Evolutionary conservation across 2,113 vertebrate genomes (phyloP).

Genomic region (Hipposideros armiger): DNA sequence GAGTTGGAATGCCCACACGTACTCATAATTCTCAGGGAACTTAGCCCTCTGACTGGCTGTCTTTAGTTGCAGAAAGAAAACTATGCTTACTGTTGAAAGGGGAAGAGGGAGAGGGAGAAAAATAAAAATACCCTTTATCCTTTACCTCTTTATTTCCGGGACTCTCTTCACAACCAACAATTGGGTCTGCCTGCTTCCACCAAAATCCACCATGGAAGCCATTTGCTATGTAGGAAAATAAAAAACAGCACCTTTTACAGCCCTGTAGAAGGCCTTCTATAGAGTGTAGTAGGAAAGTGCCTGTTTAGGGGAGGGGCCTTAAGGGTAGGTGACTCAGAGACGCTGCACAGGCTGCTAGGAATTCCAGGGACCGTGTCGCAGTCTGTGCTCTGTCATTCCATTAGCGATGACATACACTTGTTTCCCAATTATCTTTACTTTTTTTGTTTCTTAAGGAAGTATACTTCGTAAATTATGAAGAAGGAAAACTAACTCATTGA

Average conservation of each 20-base stretch:
- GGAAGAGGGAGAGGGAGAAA: too few relatives aligned
- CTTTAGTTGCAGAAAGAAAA: slow-evolving; percentile 66
- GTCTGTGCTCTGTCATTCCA: neutral
- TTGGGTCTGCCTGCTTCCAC: neutral
- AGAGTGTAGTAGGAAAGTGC: neutral
- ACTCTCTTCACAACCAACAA: neutral
- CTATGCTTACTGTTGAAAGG: neutral
- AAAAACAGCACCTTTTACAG: neutral
- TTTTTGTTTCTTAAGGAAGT: neutral
- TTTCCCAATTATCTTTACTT: neutral
- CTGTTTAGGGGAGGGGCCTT: neutral
- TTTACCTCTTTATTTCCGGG: slow-evolving; percentile 53
- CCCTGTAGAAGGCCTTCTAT: neutral
- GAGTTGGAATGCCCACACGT: slow-evolving; percentile 61
- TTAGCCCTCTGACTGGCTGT: neutral
- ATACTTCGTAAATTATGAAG: neutral
- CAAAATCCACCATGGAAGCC: neutral
- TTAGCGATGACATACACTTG: neutral
- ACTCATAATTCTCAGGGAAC: slow-evolving; percentile 67
- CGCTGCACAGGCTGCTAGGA: neutral
- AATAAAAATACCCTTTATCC: neutral
- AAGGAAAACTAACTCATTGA: neutral
- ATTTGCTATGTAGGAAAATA: slow-evolving; percentile 11
- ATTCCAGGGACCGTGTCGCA: neutral
- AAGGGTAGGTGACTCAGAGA: neutral